phyloP scores from a whole-genome alignment of 2,113 vertebrate genomes.

The Pachyramphus minor region DNA sequence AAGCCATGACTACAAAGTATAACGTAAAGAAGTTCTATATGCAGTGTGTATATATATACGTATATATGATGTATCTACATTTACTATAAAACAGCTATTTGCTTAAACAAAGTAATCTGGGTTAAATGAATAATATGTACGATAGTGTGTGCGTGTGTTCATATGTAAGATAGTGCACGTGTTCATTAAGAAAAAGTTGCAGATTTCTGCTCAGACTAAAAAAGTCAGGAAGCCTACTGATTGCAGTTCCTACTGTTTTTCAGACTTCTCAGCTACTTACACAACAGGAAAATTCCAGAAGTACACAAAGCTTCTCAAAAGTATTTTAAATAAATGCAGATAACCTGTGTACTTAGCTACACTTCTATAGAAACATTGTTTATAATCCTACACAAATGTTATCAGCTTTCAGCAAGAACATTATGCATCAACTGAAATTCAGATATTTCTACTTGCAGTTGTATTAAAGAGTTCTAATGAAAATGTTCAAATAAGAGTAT shows the following conservation, averaged over 20 bases:
- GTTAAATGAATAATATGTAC: background rate
- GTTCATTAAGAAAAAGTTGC: background rate
- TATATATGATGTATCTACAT: no score
- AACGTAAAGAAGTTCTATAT: background rate
- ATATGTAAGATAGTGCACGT: fast-evolving
- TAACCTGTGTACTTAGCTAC: background rate
- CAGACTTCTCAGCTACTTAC: background rate
- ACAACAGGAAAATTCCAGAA: background rate
- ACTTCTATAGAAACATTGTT: background rate
- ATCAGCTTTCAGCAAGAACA: background rate
- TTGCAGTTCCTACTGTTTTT: background rate
- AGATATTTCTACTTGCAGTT: background rate
- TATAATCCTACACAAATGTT: background rate
- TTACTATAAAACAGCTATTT: background rate
- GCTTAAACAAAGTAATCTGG: background rate
- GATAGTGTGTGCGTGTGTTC: background rate
- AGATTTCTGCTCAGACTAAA: background rate
- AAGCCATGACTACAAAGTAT: background rate
- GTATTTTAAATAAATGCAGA: background rate
- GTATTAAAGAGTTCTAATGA: background rate
- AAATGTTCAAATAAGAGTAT: background rate
- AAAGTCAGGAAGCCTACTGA: background rate
- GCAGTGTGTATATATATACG: no score
- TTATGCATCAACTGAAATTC: background rate
- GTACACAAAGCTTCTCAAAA: background rate